Conservation (phyloP, 2,888 invertebrate genomes). For the Lasiommata megera region DNA sequence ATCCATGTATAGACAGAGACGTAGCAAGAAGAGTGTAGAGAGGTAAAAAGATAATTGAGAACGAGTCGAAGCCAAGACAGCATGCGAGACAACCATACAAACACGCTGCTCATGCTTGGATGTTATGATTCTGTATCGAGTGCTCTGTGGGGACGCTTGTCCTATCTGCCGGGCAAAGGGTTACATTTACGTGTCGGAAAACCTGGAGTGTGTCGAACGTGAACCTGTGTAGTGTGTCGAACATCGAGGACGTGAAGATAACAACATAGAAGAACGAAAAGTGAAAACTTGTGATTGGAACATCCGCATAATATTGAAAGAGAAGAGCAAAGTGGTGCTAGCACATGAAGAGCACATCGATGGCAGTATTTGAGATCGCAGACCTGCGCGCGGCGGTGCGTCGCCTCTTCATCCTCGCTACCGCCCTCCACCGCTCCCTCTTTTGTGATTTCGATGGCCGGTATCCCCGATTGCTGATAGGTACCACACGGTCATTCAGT, state of each 20-base stretch:
- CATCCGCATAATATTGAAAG: slow-evolving; percentile 62
- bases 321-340: slow-evolving; percentile 77
- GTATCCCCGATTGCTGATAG: slow-evolving; percentile 80
- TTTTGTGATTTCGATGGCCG: slow-evolving; percentile 90
- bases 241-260: slow-evolving; percentile 72
- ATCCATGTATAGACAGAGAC: slow-evolving; percentile 28
- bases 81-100: slow-evolving; percentile 75
- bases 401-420: slow-evolving; percentile 81
- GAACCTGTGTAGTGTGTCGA: slow-evolving; percentile 62
- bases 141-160: slow-evolving; percentile 59
- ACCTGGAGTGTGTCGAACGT: slow-evolving; percentile 50
- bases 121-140: slow-evolving; percentile 69
- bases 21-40: slow-evolving; percentile 47
- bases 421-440: slow-evolving; percentile 86
- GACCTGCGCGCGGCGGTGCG: slow-evolving; percentile 77
- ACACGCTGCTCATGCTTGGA: slow-evolving; percentile 73
- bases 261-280: slow-evolving; percentile 77
- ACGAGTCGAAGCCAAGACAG: slow-evolving; percentile 78
- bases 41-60: slow-evolving; percentile 50
- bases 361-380: slow-evolving; percentile 76
- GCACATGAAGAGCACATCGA: slow-evolving; percentile 78
- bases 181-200: slow-evolving; percentile 42
- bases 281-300: slow-evolving; percentile 73
- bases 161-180: slow-evolving; percentile 43
- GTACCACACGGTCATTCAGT: slow-evolving; percentile 73